A percentile compares a stretch with the other conserved stretches of the same genome.
These are phyloP conservation scores for Dynastes maya DNA, from an alignment of 2,888 invertebrate species.

Conservation along the genomic window DNA sequence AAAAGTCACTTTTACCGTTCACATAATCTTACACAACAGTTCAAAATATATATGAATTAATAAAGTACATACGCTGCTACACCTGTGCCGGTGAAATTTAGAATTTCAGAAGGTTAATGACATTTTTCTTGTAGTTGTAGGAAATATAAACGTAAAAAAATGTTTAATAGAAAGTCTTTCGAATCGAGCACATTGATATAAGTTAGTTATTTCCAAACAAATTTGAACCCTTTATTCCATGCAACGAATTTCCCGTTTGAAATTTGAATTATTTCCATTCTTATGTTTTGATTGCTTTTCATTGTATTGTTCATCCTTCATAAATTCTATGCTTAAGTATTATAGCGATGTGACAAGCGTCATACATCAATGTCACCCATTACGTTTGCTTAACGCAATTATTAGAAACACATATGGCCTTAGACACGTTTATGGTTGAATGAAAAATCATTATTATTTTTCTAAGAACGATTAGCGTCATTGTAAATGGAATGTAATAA, in stretches of 20 bases:
- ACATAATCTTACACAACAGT: not conserved
- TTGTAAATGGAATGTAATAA: slow-evolving; percentile 1
- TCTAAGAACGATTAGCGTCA: not conserved
- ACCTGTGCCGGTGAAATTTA: slow-evolving; percentile 23
- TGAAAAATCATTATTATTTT: slow-evolving; percentile 6
- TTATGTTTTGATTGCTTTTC: not conserved
- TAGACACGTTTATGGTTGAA: not conserved
- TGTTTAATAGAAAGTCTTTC: not conserved
- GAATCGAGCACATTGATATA: not conserved
- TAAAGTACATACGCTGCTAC: not conserved
- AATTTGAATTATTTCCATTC: not conserved
- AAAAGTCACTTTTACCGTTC: too few relatives aligned
- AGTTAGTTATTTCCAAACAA: not conserved
- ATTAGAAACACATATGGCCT: not conserved
- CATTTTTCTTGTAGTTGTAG: not conserved
- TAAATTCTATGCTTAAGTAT: not conserved
- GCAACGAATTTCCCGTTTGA: not conserved
- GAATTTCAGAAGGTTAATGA: slow-evolving; percentile 12
- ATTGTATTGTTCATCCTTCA: not conserved
- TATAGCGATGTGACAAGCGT: not conserved
- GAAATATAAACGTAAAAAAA: not conserved
- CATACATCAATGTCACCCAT: not conserved
- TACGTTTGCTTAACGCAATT: not conserved
- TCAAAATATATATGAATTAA: not conserved
- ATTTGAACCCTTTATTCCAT: not conserved